Conservation (phyloP, 2,797 vertebrate species). For the Ambastaia sidthimunki region DNA sequence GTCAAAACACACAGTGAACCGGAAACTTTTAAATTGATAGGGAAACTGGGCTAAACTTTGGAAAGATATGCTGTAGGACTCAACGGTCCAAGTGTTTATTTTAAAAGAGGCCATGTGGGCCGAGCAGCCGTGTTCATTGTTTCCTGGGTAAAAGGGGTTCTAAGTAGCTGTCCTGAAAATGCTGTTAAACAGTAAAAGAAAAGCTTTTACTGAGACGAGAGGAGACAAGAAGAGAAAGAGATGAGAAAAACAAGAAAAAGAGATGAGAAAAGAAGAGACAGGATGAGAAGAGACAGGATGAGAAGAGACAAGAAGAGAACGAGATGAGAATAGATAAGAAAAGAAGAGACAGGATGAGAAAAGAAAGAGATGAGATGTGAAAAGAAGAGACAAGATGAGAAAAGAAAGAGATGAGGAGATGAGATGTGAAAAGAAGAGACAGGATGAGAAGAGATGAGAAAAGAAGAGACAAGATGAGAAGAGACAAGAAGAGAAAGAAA, state of each 20-base stretch:
- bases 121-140: slow-evolving; percentile 18
- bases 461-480: too few relatives aligned
- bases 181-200: slow-evolving; percentile 7
- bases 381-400: too few relatives aligned
- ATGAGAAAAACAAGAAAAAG: slow-evolving; percentile 28
- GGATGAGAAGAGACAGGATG: too few relatives aligned
- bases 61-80: slow-evolving; percentile 21
- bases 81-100: slow-evolving; percentile 30
- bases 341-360: background rate
- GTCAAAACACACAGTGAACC: slow-evolving; percentile 2
- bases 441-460: too few relatives aligned
- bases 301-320: slow-evolving; percentile 13
- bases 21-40: slow-evolving; percentile 14
- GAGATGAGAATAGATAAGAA: too few relatives aligned
- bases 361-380: too few relatives aligned
- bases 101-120: slow-evolving; percentile 35
- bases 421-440: too few relatives aligned
- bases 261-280: background rate
- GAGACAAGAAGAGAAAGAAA: too few relatives aligned
- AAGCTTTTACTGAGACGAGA: background rate
- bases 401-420: too few relatives aligned
- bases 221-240: slow-evolving; percentile 7
- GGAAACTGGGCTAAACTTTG: slow-evolving; percentile 25
- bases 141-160: slow-evolving; percentile 43
- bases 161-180: slow-evolving; percentile 56